These are phyloP conservation scores for Bemisia tabaci DNA, from an alignment of 1,140 invertebrate genomes.

Conservation along the genomic window DNA sequence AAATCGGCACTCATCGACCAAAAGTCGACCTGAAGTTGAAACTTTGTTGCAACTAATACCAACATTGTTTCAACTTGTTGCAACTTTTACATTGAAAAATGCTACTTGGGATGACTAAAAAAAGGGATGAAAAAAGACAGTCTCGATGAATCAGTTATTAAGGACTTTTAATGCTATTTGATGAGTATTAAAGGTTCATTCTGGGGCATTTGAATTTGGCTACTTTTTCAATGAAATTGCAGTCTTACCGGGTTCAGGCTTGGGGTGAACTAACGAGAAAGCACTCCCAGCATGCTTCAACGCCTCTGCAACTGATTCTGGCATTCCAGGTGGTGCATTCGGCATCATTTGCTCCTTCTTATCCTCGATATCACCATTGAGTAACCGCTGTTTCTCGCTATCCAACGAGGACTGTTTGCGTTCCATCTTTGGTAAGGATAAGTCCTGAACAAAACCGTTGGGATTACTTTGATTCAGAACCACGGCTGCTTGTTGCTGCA, in stretches of 20 bases:
- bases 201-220: too few relatives aligned
- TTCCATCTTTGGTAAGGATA: slow-evolving; percentile 57
- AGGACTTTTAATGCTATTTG: too few relatives aligned
- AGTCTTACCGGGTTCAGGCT: slow-evolving; percentile 52
- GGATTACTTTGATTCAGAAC: slow-evolving; percentile 23
- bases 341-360: slow-evolving; percentile 14
- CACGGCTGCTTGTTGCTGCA: not conserved
- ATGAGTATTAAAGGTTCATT: too few relatives aligned
- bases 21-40: too few relatives aligned
- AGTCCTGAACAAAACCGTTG: slow-evolving; percentile 61
- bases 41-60: too few relatives aligned
- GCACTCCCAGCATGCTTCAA: slow-evolving; percentile 69
- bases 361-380: slow-evolving; percentile 15
- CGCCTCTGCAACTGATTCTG: slow-evolving; percentile 35
- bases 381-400: slow-evolving; percentile 8
- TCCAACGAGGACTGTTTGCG: slow-evolving; percentile 25
- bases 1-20: too few relatives aligned
- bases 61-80: too few relatives aligned
- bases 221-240: too few relatives aligned
- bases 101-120: too few relatives aligned
- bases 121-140: too few relatives aligned
- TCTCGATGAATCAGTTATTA: too few relatives aligned
- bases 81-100: too few relatives aligned
- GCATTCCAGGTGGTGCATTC: slow-evolving; percentile 6
- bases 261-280: slow-evolving; percentile 68